Conservation (phyloP, 2,797 vertebrate species). For the Pantherophis alleghaniensis region DNA sequence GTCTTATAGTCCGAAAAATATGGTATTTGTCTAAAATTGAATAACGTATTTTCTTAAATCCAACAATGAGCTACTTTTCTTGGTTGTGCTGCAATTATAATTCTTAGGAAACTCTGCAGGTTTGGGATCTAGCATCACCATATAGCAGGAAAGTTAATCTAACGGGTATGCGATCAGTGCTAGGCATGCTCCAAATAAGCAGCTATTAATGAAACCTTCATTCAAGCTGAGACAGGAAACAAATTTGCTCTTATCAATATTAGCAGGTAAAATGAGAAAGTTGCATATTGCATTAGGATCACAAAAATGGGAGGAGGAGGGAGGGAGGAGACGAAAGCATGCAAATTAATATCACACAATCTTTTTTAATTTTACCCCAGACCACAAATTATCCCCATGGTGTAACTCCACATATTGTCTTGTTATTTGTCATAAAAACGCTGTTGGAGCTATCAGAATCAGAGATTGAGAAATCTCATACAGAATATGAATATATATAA, state of each 20-base stretch:
- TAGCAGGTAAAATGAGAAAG: neutral
- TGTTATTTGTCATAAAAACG: neutral
- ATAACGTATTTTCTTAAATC: neutral
- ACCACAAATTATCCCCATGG: neutral
- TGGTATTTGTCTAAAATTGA: neutral
- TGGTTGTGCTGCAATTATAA: neutral
- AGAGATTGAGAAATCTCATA: neutral
- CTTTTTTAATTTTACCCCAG: neutral
- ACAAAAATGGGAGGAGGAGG: neutral
- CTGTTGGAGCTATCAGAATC: neutral
- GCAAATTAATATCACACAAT: neutral
- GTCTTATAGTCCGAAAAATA: no score
- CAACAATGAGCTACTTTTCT: neutral
- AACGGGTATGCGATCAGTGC: neutral
- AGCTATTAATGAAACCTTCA: slow-evolving; percentile 6
- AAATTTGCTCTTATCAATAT: neutral
- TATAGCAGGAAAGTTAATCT: neutral
- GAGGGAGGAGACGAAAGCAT: neutral
- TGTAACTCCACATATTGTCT: neutral
- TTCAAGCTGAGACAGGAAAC: neutral
- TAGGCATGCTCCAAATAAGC: slow-evolving; percentile 15
- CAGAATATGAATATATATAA: neutral
- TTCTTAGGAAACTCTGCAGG: neutral
- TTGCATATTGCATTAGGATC: neutral
- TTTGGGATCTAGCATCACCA: neutral